Base-by-base conservation (phyloP, 2,888 invertebrate genomes). In the Tenthredo scrophulariae region DNA sequence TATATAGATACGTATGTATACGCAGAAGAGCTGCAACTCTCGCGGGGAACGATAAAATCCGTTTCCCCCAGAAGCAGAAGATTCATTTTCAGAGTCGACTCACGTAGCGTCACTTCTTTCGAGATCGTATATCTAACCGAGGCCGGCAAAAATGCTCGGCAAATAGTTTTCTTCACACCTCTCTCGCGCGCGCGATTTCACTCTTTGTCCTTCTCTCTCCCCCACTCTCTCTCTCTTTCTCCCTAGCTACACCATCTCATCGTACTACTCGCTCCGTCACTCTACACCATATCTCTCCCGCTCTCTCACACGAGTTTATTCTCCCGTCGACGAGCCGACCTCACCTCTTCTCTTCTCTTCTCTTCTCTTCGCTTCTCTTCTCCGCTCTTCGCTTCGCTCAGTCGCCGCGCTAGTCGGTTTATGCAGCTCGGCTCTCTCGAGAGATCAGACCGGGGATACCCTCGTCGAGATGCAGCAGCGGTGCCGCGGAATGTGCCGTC, bases 111-210 rank as follows among this genome's bases (percentile, higher is more conserved):
- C 90, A 88, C 88, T 90, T 91, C 89, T 91, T 91, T 88, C 87
- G 88, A 89, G 89, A 91, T 91, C 91, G 90, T 89, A 91, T 88
- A 91, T 91, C 90, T 90, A 89, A 87, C 87, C 85, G 83, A 43
- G 46, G 74, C 84, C 84, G 84, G 87, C 88, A 91, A 91, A 91
- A 91, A 90, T 91, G 89, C 85, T 85, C 85, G 87, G 87, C 89
- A 89, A 90, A 91, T 91, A 91, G 91, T 90, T 91, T 89, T 89
- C 89, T 91, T 92, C 91, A 89, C 92, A 90, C 92, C 91, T 91
- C 88, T 72, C 83, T 65, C 72, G 58, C 72, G 65, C 62, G 43
- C 46, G 40, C 54, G 37, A 37, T 72, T 72, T 84, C 82, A 43
- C 62, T 65, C 74, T 65, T 37, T 75, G 33, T 46, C 7, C 22